Percentiles rank a stretch among this genome's conserved stretches.
These are phyloP conservation scores for Ctenoplectra terminalis DNA, from an alignment of 1,140 invertebrate species.

Conservation along the genomic window DNA sequence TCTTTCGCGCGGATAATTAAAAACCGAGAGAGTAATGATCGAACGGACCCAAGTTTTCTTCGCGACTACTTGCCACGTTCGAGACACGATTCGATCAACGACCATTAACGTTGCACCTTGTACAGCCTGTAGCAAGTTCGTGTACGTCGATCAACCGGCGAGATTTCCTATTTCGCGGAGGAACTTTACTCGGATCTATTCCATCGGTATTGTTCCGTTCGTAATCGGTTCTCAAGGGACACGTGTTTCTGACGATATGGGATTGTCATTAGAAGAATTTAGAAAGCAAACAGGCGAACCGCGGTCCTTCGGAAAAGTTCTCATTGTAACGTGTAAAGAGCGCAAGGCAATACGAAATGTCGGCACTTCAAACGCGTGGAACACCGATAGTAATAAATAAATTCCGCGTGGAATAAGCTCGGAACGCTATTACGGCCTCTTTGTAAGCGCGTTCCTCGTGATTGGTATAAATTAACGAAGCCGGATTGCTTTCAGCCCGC, in stretches of 20 bases:
- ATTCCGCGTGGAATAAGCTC: constrained; percentile 59
- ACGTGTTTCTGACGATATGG: constrained; percentile 28
- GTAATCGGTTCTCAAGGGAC: background rate
- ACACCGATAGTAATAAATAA: constrained; percentile 60
- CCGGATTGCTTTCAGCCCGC: constrained; percentile 48
- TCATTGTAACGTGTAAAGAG: background rate
- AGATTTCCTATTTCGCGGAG: constrained; percentile 9
- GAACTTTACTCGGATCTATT: background rate
- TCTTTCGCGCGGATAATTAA: constrained; percentile 63
- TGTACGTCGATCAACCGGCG: background rate
- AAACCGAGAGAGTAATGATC: constrained; percentile 57
- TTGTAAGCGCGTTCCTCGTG: constrained; percentile 52
- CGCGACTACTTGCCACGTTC: background rate
- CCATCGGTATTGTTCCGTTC: background rate
- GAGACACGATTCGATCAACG: background rate
- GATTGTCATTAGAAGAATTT: constrained; percentile 61
- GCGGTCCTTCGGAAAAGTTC: constrained; percentile 32
- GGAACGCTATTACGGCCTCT: constrained; percentile 48
- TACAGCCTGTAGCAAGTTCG: background rate
- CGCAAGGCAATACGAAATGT: constrained; percentile 45
- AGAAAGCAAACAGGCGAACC: constrained; percentile 51
- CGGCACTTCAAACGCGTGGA: constrained; percentile 54
- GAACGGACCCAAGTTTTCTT: constrained; percentile 14
- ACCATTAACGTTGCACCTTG: constrained; percentile 7
- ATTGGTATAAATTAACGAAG: constrained; percentile 59